Conservation (phyloP, 2,113 vertebrate species). For the Carassius auratus region DNA sequence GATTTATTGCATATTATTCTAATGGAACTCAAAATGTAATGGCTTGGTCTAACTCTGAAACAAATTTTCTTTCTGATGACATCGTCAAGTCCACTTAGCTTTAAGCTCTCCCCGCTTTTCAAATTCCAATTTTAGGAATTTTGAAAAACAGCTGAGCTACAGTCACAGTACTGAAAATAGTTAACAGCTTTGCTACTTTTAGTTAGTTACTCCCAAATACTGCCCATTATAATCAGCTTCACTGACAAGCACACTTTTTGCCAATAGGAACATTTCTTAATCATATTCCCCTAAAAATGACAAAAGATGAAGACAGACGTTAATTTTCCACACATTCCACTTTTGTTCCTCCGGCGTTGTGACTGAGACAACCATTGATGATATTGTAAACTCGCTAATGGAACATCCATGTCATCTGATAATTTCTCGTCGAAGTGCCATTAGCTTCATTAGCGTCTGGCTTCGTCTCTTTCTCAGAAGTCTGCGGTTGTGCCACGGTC, state of each 20-base stretch:
- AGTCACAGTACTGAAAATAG: not conserved
- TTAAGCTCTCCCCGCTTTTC: too few relatives aligned
- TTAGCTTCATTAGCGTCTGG: slow-evolving; percentile 33
- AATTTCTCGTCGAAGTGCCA: slow-evolving; percentile 16
- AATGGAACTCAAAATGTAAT: too few relatives aligned
- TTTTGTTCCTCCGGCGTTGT: not conserved
- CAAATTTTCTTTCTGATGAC: too few relatives aligned
- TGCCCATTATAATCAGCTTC: not conserved
- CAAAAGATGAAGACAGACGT: not conserved
- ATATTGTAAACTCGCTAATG: slow-evolving; percentile 29
- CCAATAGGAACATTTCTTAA: not conserved
- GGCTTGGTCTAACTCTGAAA: too few relatives aligned
- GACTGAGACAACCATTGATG: slow-evolving; percentile 12
- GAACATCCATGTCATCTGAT: slow-evolving; percentile 36
- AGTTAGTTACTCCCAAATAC: too few relatives aligned
- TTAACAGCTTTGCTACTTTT: not conserved
- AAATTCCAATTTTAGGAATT: too few relatives aligned
- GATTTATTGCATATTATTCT: too few relatives aligned
- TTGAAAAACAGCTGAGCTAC: not conserved
- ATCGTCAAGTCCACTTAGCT: too few relatives aligned
- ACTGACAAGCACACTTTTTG: not conserved
- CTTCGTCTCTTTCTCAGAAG: slow-evolving; percentile 15
- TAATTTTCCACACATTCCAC: not conserved
- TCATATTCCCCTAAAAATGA: not conserved
- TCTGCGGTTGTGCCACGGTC: not conserved